phyloP scores from a whole-genome alignment of 2,888 invertebrate species.

The Chalcis sispes region DNA sequence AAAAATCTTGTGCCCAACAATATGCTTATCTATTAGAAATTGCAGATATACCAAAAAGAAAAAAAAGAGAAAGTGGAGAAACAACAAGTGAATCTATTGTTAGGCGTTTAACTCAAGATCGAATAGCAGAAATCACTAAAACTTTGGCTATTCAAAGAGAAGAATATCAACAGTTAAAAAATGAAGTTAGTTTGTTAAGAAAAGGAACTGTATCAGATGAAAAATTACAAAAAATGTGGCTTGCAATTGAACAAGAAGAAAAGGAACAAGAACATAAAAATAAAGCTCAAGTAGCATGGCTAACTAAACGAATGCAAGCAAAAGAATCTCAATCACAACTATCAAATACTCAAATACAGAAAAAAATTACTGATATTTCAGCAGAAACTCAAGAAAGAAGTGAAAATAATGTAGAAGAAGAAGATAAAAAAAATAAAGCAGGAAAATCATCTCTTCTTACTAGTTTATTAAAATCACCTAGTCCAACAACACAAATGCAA shows the following conservation, averaged over 20 bases:
- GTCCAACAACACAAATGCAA: slow-evolving; percentile 76
- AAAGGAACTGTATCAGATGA: slow-evolving; percentile 83
- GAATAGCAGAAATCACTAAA: slow-evolving; percentile 86
- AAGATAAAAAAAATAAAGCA: slow-evolving; percentile 68
- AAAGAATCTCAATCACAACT: slow-evolving; percentile 65
- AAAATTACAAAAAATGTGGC: slow-evolving; percentile 85
- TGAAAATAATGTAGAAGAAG: slow-evolving; percentile 68
- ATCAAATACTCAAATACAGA: slow-evolving; percentile 58
- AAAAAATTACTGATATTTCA: slow-evolving; percentile 61
- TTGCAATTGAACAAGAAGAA: slow-evolving; percentile 81
- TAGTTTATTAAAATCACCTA: slow-evolving; percentile 86
- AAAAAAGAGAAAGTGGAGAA: slow-evolving; percentile 85
- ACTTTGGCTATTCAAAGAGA: slow-evolving; percentile 84
- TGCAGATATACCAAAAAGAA: slow-evolving; percentile 90
- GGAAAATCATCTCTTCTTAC: slow-evolving; percentile 84
- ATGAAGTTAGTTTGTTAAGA: slow-evolving; percentile 79
- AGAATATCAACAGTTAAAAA: slow-evolving; percentile 85
- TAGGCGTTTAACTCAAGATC: slow-evolving; percentile 85
- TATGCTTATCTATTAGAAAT: slow-evolving; percentile 89
- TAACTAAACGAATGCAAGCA: slow-evolving; percentile 64
- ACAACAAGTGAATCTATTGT: slow-evolving; percentile 89
- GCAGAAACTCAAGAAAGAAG: slow-evolving; percentile 61
- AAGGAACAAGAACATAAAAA: slow-evolving; percentile 84
- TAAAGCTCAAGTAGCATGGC: slow-evolving; percentile 75
- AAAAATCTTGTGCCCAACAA: slow-evolving; percentile 92